phyloP scores from a whole-genome alignment of 2,888 invertebrate genomes.

The Aspidiotus destructor region DNA sequence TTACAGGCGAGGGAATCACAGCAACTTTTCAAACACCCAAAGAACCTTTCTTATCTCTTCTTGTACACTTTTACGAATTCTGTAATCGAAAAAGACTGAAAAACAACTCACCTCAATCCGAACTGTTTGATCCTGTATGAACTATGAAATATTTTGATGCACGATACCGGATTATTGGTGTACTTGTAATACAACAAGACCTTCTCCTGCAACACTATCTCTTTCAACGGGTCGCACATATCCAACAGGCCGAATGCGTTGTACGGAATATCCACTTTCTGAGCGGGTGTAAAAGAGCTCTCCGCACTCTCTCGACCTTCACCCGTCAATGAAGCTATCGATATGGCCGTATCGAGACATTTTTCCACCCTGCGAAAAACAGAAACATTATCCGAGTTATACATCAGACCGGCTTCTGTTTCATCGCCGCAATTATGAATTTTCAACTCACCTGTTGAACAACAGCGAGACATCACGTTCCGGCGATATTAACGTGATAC shows the following conservation, averaged over 20 bases:
- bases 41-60: too few relatives aligned
- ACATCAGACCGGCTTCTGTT: too few relatives aligned
- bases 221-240: slow-evolving; percentile 91
- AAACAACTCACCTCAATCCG: slow-evolving; percentile 55
- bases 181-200: slow-evolving; percentile 92
- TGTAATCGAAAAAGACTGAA: background rate
- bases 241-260: slow-evolving; percentile 88
- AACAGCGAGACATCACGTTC: slow-evolving; percentile 63
- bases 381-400: background rate
- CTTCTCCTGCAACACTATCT: slow-evolving; percentile 78
- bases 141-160: slow-evolving; percentile 91
- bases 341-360: slow-evolving; percentile 82
- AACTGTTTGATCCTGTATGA: slow-evolving; percentile 74
- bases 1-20: too few relatives aligned
- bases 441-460: slow-evolving; percentile 48
- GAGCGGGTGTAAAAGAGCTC: slow-evolving; percentile 79
- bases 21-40: too few relatives aligned
- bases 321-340: slow-evolving; percentile 80
- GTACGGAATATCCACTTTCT: slow-evolving; percentile 73
- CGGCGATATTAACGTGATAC: slow-evolving; percentile 83
- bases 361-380: slow-evolving; percentile 51
- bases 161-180: slow-evolving; percentile 90
- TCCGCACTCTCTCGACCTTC: slow-evolving; percentile 80
- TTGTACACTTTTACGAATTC: too few relatives aligned
- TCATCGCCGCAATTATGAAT: too few relatives aligned